A percentile compares a stretch with the other conserved stretches of the same genome.
Conservation (phyloP, 2,113 vertebrate genomes). For the Oryzias celebensis region DNA sequence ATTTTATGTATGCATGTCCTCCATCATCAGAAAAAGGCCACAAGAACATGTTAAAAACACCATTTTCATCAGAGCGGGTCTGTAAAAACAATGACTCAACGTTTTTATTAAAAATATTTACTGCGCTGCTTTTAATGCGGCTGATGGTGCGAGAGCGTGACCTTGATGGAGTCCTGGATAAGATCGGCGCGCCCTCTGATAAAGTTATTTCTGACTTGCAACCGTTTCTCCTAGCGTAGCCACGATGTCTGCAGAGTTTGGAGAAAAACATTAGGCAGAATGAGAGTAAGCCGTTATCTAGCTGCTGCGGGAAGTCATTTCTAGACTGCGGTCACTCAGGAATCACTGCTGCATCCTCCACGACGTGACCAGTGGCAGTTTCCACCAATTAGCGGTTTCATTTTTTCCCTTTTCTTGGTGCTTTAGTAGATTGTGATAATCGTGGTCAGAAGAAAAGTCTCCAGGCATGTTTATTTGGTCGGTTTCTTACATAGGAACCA, state of each 20-base stretch:
- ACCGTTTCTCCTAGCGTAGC: constrained; percentile 54
- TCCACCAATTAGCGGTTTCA: constrained; percentile 67
- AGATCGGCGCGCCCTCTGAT: constrained; percentile 62
- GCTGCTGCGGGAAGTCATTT: constrained; percentile 71
- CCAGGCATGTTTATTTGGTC: constrained; percentile 54
- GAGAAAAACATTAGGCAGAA: constrained; percentile 63
- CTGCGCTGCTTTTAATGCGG: constrained; percentile 4
- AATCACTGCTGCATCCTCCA: constrained; percentile 62
- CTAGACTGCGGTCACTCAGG: constrained; percentile 72
- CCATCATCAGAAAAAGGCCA: too few relatives aligned
- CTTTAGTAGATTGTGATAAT: constrained; percentile 70
- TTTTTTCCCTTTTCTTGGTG: constrained; percentile 9
- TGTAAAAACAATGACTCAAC: too few relatives aligned
- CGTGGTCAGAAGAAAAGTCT: constrained; percentile 44
- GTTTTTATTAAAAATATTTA: not conserved
- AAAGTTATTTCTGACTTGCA: constrained; percentile 51
- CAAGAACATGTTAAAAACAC: too few relatives aligned
- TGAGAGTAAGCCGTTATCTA: constrained; percentile 69
- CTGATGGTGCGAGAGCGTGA: constrained; percentile 49
- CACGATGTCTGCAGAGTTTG: constrained; percentile 64
- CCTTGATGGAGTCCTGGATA: constrained; percentile 40
- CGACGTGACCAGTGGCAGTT: constrained; percentile 76
- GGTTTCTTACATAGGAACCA: constrained; percentile 42
- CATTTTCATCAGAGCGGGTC: too few relatives aligned
- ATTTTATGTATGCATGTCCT: too few relatives aligned